These are phyloP conservation scores for Gallinago undulata DNA, from an alignment of 2,113 vertebrate species.

Conservation along the genomic window DNA sequence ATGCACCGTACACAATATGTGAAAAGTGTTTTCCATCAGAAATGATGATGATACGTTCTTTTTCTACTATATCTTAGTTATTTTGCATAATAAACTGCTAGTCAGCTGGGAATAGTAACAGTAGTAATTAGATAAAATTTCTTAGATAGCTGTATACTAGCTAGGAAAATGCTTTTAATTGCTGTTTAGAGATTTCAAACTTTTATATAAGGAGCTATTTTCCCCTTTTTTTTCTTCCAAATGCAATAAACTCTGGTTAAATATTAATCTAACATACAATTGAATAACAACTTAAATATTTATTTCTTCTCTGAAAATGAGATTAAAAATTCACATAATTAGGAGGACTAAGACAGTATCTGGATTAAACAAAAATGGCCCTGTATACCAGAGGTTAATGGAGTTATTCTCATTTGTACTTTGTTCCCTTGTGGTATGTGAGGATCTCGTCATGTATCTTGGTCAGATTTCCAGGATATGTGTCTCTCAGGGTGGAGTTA, in stretches of 20 bases:
- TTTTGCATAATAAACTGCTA: not conserved
- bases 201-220: not conserved
- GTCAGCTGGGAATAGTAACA: not conserved
- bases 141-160: not conserved
- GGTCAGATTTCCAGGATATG: not conserved
- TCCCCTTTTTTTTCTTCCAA: not conserved
- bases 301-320: not conserved
- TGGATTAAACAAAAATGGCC: not conserved
- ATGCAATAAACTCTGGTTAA: not conserved
- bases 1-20: not conserved
- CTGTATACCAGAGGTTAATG: not conserved
- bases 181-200: not conserved
- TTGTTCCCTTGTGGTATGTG: not conserved
- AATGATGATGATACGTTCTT: not conserved
- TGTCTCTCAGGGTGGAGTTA: not conserved
- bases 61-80: not conserved
- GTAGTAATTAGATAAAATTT: not conserved
- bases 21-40: not conserved
- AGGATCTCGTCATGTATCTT: not conserved
- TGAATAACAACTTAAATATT: not conserved
- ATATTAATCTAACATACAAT: not conserved
- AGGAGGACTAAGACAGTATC: not conserved
- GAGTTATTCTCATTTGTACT: not conserved
- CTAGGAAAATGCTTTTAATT: not conserved
- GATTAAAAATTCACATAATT: not conserved